Evolutionary conservation across 92 coral and sea anemone genomes (phyloP).

Genomic region (Isaurus tuberculatus): DNA sequence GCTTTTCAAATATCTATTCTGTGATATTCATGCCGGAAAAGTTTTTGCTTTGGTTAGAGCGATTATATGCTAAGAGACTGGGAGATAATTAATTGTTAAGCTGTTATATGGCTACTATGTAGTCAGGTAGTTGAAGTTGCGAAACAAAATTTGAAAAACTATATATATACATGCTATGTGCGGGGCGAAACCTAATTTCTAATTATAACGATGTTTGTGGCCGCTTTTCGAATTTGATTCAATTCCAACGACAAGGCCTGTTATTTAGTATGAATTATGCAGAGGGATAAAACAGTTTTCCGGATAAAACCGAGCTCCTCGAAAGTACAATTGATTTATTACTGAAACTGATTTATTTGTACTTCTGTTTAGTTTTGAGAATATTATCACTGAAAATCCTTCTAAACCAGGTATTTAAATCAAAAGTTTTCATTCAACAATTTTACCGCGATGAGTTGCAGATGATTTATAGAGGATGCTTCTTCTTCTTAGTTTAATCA

Average conservation of each 20-base stretch:
- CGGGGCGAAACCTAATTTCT: not conserved
- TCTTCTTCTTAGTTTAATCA: too few species aligned
- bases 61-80: not conserved
- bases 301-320: too few species aligned
- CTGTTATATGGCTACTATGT: constrained; percentile 4
- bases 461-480: too few species aligned
- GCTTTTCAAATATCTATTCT: not conserved
- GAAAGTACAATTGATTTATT: too few species aligned
- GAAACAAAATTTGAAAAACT: constrained; percentile 36
- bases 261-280: too few species aligned
- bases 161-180: constrained; percentile 23
- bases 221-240: not conserved
- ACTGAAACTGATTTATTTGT: too few species aligned
- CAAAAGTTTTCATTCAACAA: too few species aligned
- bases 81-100: not conserved
- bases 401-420: too few species aligned
- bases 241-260: too few species aligned
- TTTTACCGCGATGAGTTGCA: too few species aligned
- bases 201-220: constrained; percentile 13
- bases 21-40: not conserved
- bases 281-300: not conserved
- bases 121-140: not conserved
- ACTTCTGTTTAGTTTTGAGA: too few species aligned
- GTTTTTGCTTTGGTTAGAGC: constrained; percentile 12
- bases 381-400: too few species aligned